Conservation (phyloP, 2,888 invertebrate species). For the Chaitophorus viminalis region DNA sequence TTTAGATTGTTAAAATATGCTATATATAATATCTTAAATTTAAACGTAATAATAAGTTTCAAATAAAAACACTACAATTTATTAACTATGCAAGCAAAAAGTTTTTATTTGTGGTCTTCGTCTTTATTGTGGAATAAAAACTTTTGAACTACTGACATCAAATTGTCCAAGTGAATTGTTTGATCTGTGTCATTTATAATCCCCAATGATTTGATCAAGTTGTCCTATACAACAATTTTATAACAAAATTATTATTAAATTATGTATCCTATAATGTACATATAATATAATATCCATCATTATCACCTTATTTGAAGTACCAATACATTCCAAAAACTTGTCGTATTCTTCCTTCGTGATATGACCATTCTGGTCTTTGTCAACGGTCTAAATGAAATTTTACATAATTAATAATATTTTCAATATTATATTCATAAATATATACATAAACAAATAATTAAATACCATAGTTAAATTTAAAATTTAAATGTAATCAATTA, state of each 20-base stretch:
- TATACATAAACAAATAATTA: no score
- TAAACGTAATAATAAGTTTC: no score
- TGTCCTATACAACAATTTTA: conserved; percentile 2
- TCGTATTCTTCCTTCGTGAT: conserved; percentile 85
- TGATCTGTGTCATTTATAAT: conserved; percentile 37
- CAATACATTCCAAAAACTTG: conserved; percentile 83
- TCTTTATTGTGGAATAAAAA: conserved; percentile 36
- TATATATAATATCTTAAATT: background rate
- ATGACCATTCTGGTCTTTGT: conserved; percentile 81
- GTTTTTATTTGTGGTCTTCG: background rate
- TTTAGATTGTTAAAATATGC: background rate
- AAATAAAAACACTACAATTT: background rate
- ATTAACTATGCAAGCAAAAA: background rate
- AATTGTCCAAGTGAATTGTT: conserved; percentile 33
- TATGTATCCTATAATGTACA: no score
- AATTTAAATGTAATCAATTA: no score
- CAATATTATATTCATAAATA: no score
- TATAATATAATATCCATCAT: no score
- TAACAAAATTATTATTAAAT: background rate
- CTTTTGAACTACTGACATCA: conserved; percentile 10
- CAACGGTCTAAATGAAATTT: conserved; percentile 75
- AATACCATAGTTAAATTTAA: no score
- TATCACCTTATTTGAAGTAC: conserved; percentile 75
- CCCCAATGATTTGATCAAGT: conserved; percentile 44
- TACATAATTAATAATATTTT: background rate